Evolutionary conservation across 1,140 invertebrate species (phyloP).

Genomic region (Platorchestia sp.): DNA sequence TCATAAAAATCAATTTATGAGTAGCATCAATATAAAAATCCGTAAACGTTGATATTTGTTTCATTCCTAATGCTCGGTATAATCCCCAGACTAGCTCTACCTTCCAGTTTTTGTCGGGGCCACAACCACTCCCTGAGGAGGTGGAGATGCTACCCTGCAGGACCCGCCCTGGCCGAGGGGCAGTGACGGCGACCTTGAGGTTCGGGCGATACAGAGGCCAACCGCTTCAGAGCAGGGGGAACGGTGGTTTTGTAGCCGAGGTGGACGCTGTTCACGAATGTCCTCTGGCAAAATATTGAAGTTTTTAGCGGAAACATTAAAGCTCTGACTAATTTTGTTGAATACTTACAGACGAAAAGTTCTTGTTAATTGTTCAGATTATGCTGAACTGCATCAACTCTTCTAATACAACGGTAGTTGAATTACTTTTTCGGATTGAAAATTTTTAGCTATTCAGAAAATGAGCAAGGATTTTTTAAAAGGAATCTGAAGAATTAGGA

Average conservation of each 20-base stretch:
- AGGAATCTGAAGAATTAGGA: background rate
- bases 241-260: background rate
- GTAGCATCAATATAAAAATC: background rate
- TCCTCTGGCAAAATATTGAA: background rate
- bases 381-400: background rate
- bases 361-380: background rate
- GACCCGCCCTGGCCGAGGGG: slow-evolving; percentile 1
- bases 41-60: background rate
- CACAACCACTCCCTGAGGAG: slow-evolving; percentile 10
- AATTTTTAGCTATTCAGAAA: background rate
- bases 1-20: background rate
- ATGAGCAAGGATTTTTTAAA: background rate
- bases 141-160: slow-evolving; percentile 14
- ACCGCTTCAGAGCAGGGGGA: background rate
- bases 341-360: background rate
- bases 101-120: background rate
- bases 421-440: background rate
- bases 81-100: background rate
- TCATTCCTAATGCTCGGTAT: background rate
- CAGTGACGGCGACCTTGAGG: slow-evolving; percentile 18
- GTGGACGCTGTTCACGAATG: background rate
- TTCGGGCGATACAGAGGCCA: background rate
- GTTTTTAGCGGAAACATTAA: background rate
- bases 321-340: background rate
- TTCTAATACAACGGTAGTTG: background rate